A percentile compares a stretch with the other conserved stretches of the same genome.
Conservation (phyloP, 2,888 invertebrate species). For the Camponotus fellah region DNA sequence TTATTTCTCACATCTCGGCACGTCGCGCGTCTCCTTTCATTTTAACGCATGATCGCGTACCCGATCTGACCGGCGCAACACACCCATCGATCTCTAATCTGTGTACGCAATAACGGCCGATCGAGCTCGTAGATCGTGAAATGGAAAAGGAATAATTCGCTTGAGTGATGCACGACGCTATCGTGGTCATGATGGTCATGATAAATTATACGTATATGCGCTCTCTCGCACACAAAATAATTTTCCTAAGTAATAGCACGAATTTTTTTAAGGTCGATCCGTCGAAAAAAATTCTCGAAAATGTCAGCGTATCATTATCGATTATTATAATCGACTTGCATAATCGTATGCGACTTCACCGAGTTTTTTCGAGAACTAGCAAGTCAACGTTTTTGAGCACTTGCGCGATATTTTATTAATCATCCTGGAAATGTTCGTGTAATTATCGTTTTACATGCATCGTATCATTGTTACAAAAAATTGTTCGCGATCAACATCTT, state of each 20-base stretch:
- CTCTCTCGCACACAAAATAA: conserved; percentile 40
- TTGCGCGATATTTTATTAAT: conserved; percentile 44
- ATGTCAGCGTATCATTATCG: conserved; percentile 14
- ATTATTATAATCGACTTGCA: not conserved
- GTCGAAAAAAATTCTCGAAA: not conserved
- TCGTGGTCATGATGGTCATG: conserved; percentile 15
- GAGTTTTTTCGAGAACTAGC: conserved; percentile 16
- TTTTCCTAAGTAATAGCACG: conserved; percentile 43
- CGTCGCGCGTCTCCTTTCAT: conserved; percentile 84
- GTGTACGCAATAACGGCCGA: conserved; percentile 51
- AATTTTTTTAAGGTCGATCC: conserved; percentile 13
- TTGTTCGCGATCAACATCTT: conserved; percentile 29
- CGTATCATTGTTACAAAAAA: conserved; percentile 26
- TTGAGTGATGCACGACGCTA: conserved; percentile 42
- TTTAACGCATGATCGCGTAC: conserved; percentile 85
- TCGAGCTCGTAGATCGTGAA: conserved; percentile 59
- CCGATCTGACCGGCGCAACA: conserved; percentile 80
- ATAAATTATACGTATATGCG: conserved; percentile 41
- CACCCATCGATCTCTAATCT: conserved; percentile 84
- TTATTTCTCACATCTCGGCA: conserved; percentile 72
- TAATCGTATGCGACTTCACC: not conserved
- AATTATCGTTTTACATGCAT: conserved; percentile 25
- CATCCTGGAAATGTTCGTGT: not conserved
- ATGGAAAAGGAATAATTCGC: conserved; percentile 63
- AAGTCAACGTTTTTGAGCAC: conserved; percentile 16